A percentile compares a stretch with the other conserved stretches of the same genome.
Evolutionary conservation across 2,113 vertebrate species (phyloP).

Genomic region (Morone saxatilis): DNA sequence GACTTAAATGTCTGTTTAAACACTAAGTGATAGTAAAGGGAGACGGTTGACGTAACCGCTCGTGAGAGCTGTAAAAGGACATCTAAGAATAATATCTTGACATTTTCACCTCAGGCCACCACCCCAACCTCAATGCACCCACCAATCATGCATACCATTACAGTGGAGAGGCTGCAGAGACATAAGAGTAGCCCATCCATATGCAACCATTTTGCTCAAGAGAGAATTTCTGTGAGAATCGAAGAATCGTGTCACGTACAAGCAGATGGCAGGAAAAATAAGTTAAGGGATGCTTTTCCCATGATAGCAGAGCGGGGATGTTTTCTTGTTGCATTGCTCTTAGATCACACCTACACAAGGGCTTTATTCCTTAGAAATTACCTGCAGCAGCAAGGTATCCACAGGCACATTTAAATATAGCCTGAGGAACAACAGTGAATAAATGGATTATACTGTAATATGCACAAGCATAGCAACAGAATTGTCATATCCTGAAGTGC

Average conservation of each 20-base stretch:
- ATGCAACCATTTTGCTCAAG: background rate
- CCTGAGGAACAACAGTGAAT: slow-evolving; percentile 16
- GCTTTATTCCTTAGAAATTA: slow-evolving; percentile 25
- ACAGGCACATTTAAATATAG: background rate
- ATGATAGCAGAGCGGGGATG: slow-evolving; percentile 7
- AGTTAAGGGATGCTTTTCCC: slow-evolving; percentile 36
- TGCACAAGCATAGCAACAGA: slow-evolving; percentile 4
- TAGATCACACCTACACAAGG: slow-evolving; percentile 23
- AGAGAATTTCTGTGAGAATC: slow-evolving; percentile 4
- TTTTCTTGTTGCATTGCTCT: slow-evolving; percentile 16
- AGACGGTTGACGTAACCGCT: slow-evolving; percentile 48
- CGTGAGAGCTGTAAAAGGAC: background rate
- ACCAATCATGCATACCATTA: slow-evolving; percentile 31
- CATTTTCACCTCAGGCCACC: slow-evolving; percentile 17
- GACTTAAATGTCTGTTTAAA: slow-evolving; percentile 37
- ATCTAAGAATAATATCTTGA: slow-evolving; percentile 44
- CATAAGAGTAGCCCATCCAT: background rate
- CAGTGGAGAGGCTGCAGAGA: background rate
- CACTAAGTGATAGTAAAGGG: slow-evolving; percentile 29
- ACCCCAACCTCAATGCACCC: background rate
- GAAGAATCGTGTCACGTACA: slow-evolving; percentile 20
- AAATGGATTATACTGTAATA: slow-evolving; percentile 37
- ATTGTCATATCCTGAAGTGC: slow-evolving; percentile 20
- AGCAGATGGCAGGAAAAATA: slow-evolving; percentile 3
- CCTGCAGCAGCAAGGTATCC: background rate